Conservation (phyloP, 2,797 vertebrate species). For the Acipenser ruthenus region DNA sequence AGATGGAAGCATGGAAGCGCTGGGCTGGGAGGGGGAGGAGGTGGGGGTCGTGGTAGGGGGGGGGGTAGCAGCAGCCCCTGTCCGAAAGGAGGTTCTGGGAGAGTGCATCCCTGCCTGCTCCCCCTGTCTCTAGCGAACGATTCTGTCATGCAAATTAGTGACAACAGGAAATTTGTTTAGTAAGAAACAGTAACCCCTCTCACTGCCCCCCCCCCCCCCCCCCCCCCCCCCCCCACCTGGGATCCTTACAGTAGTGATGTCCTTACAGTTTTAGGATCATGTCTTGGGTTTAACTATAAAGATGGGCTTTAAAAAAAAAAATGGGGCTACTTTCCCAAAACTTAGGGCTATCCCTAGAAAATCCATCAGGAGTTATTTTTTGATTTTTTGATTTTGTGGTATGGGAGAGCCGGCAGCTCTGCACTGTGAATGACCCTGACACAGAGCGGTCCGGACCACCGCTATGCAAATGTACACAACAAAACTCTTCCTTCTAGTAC, state of each 20-base stretch:
- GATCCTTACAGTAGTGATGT: too few species aligned
- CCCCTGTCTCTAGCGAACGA: slow-evolving; percentile 17
- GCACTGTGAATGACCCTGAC: too few species aligned
- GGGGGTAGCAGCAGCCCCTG: slow-evolving; percentile 28
- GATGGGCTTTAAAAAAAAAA: too few species aligned
- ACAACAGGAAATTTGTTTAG: slow-evolving; percentile 41
- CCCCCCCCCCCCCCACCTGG: too few species aligned
- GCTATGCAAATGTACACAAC: slow-evolving; percentile 47
- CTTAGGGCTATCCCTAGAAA: too few species aligned
- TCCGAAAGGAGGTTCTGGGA: slow-evolving; percentile 47
- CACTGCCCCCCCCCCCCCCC: neutral
- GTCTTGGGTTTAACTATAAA: too few species aligned
- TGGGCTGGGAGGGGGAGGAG: slow-evolving; percentile 1
- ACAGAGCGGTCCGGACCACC: neutral
- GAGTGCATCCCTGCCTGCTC: slow-evolving; percentile 30
- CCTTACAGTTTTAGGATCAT: too few species aligned
- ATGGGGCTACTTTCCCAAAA: too few species aligned
- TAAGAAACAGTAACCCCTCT: slow-evolving; percentile 27
- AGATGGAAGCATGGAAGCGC: slow-evolving; percentile 4
- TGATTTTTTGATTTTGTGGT: too few species aligned
- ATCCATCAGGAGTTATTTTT: too few species aligned
- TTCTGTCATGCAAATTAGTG: slow-evolving; percentile 26
- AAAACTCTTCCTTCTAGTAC: slow-evolving; percentile 24
- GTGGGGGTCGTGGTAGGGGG: slow-evolving; percentile 19
- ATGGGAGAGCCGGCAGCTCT: too few species aligned